Evolutionary conservation across 2,888 invertebrate species (phyloP).

Genomic region (Choristoneura rosaceana): DNA sequence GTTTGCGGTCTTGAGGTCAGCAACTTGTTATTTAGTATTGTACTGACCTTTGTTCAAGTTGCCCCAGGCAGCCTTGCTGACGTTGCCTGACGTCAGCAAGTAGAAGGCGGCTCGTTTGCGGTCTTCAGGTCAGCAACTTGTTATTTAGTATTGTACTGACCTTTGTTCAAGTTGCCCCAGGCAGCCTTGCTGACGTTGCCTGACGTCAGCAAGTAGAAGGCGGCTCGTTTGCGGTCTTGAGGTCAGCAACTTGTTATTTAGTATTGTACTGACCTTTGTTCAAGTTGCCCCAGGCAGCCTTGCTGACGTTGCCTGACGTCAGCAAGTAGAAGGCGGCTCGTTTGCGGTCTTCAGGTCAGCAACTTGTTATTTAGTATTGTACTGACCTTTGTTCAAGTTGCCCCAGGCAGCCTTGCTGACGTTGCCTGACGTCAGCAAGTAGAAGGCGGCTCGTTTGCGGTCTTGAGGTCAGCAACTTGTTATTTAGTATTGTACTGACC

Average conservation of each 20-base stretch:
- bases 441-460: conserved; percentile 88
- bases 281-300: conserved; percentile 97
- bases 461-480: conserved; percentile 58
- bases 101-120: conserved; percentile 91
- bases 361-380: too few species aligned
- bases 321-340: conserved; percentile 93
- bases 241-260: too few species aligned
- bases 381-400: conserved; percentile 79
- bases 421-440: conserved; percentile 96
- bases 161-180: conserved; percentile 92
- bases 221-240: too few species aligned
- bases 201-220: too few species aligned
- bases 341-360: conserved; percentile 68
- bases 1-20: too few species aligned
- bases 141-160: background rate
- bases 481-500: conserved; percentile 46
- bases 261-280: conserved; percentile 70
- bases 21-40: too few species aligned
- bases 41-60: conserved; percentile 77
- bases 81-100: conserved; percentile 95
- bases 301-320: conserved; percentile 98
- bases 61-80: conserved; percentile 99
- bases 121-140: conserved; percentile 59
- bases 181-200: conserved; percentile 86
- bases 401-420: conserved; percentile 99